Percentiles rank a stretch among this genome's conserved stretches.
Evolutionary conservation across 2,113 vertebrate genomes (phyloP).

Genomic region (Tautogolabrus adspersus): DNA sequence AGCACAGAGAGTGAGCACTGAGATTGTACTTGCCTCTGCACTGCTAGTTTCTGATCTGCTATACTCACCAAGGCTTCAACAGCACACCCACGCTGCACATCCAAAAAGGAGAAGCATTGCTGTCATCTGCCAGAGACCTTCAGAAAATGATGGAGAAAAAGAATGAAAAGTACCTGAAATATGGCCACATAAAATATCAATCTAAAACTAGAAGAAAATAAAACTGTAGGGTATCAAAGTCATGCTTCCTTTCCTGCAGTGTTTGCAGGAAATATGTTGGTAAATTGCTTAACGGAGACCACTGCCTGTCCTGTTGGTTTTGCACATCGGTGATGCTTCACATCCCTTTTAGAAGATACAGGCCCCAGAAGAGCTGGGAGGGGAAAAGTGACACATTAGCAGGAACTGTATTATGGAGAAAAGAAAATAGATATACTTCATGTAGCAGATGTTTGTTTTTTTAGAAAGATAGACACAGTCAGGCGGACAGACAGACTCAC

Average conservation of each 20-base stretch:
- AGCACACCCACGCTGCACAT: constrained; percentile 60
- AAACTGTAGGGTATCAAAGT: not conserved
- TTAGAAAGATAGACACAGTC: too few relatives aligned
- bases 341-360: constrained; percentile 6
- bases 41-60: constrained; percentile 50
- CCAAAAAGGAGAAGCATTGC: constrained; percentile 41
- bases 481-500: constrained; percentile 14
- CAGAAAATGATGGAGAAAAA: constrained; percentile 1
- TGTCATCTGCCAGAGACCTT: constrained; percentile 27
- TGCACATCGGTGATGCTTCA: not conserved
- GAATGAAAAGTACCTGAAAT: constrained; percentile 35
- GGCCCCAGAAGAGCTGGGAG: not conserved
- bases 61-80: constrained; percentile 34
- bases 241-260: not conserved
- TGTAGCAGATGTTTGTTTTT: constrained; percentile 3
- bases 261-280: not conserved
- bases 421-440: constrained; percentile 24
- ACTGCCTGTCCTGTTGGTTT: constrained; percentile 2
- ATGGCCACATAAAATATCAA: not conserved
- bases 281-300: constrained; percentile 4
- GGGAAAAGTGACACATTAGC: not conserved
- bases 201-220: not conserved
- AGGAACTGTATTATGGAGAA: not conserved
- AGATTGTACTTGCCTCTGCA: constrained; percentile 57
- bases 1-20: constrained; percentile 30